Evolutionary conservation across 2,888 invertebrate genomes (phyloP), one percentile per base, ranked within the genome.

Genomic region (Belgica antarctica): DNA sequence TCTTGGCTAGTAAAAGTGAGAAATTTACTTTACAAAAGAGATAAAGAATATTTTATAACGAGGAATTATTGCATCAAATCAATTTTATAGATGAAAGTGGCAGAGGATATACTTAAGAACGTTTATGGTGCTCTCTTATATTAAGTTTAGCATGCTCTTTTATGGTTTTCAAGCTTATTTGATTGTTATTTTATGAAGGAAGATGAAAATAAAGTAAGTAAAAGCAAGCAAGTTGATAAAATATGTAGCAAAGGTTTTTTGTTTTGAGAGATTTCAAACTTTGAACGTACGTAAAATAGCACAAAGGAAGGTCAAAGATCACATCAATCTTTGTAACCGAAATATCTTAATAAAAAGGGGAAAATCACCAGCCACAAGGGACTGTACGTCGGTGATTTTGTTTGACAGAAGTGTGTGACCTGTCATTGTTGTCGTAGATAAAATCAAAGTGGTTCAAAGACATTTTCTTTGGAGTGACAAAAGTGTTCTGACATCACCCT

Each of bases 71-170:
- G 52, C 52, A 52, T 22, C 52, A 22, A 22, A 52, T 41, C n/a
- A 41, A 41, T 41, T 52, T 22, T n/a, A 17, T 22, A 22, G 46
- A 46, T 31, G 52, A 52, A 7, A 52, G 52, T 52, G 52, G 52
- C 52, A 52, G 59, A 15, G 27, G 27, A 59, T 59, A 59, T 59
- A 59, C 25, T 59, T 59, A 59, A 59, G 27, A 24, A 27, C 25
- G 22, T 24, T 59, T 59, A 25, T 22, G 59, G 59, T 59, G 59
- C 59, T 59, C 59, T 59, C 59, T 59, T 52, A 52, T n/a, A 52
- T 52, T 52, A 52, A 52, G 52, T 52, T 52, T 52, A 52, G 52
- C 41, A 41, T 41, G 41, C 52, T 52, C 22, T 41, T 12, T 41
- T 41, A 12, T 41, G n/a, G n/a, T n/a, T n/a, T n/a, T n/a, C n/a